Evolutionary conservation across 2,888 invertebrate species (phyloP), one percentile per base, ranked within the genome.

Genomic region (Catotricha subobsoleta): DNA sequence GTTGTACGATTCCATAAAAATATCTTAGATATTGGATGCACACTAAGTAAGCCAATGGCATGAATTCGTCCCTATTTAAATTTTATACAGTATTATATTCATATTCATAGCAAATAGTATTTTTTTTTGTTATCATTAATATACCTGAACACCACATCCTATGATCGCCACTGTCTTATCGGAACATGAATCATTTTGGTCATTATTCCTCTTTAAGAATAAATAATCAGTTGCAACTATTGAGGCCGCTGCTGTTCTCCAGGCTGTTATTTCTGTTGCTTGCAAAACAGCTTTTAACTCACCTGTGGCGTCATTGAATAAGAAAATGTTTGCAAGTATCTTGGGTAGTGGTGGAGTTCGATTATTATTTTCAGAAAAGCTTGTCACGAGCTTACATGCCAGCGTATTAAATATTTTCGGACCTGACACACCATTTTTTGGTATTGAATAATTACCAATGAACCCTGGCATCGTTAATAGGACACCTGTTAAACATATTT

Each of bases 171-270:
- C 48, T 31, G 58, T 49, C 30, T 30, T 33, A 42, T 51, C 47
- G 42, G 48, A 45, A 52, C 52, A 1, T 45, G 45, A 10, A 7
- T 15, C n/a, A 15, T 21, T 15, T 9, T 3, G 3, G 9, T 34
- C 9, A 12, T 18, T 19, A 23, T 36, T 36, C 13, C 57, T 53
- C 1, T 49, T 45, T 18, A 56, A 55, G 48, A 60, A 64, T 3
- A 72, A 52, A 50, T 67, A 56, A 48, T 68, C 67, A 2, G 71
- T 71, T 9, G 71, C 70, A 2, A 68, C 63, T 35, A 66, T 56
- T 1, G 71, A 71, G 3, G 71, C 69, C n/a, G 68, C 66, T 0
- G 69, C 70, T 2, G 72, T 72, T 45, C 72, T 59, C 67, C 68
- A 68, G 1, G 63, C 65, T 6, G 72, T 72, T 16, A 72, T 67